Conservation (phyloP, 2,797 vertebrate genomes). For the Pyrrhura leucotis region DNA sequence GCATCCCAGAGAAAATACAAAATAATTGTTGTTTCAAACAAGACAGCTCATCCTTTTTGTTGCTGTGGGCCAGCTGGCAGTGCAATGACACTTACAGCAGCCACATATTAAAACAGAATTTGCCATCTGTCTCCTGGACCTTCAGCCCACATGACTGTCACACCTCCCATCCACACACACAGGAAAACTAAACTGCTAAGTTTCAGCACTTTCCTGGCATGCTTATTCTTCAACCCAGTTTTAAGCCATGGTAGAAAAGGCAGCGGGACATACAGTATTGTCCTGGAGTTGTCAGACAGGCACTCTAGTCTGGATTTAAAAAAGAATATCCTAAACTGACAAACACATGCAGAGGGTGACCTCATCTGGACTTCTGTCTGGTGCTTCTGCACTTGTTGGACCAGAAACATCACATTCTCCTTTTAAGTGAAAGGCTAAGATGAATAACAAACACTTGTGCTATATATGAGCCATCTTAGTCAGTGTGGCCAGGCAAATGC, state of each 20-base stretch:
- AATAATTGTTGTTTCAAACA: background rate
- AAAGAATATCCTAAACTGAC: background rate
- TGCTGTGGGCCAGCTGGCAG: background rate
- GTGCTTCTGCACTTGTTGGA: background rate
- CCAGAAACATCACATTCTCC: background rate
- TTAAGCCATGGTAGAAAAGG: background rate
- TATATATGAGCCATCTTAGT: background rate
- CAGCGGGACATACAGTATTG: background rate
- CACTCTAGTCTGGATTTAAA: background rate
- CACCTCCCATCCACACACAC: background rate
- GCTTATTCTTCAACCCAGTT: background rate
- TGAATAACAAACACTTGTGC: background rate
- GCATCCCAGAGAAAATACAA: background rate
- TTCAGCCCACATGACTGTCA: background rate
- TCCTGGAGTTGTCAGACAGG: background rate
- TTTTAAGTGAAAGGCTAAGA: background rate
- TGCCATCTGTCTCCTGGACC: background rate
- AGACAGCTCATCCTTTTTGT: background rate
- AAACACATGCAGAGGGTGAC: background rate
- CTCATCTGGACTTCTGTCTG: background rate
- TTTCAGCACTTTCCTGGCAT: background rate
- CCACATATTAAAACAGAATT: background rate
- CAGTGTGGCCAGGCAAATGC: background rate
- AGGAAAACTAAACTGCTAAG: background rate
- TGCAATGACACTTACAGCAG: background rate